phyloP scores from a whole-genome alignment of 2,888 invertebrate species.

The Arctia plantaginis region DNA sequence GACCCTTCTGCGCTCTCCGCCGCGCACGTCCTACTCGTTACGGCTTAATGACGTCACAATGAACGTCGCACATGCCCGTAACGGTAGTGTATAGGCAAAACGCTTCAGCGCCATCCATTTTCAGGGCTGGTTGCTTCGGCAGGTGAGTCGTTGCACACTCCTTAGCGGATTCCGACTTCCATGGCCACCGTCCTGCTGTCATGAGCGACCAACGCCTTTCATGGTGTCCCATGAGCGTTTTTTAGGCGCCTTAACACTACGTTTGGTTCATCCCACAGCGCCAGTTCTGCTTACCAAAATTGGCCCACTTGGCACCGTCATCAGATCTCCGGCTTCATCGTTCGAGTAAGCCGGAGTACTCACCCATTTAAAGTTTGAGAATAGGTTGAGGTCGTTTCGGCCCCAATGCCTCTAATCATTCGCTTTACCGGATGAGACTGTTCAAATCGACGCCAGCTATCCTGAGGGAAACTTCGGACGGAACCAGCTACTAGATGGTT shows the following conservation, averaged over 20 bases:
- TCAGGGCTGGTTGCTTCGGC: slow-evolving; percentile 83
- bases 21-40: slow-evolving; percentile 87
- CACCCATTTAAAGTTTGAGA: slow-evolving; percentile 93
- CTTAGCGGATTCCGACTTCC: slow-evolving; percentile 45
- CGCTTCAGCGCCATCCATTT: slow-evolving; percentile 88
- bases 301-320: slow-evolving; percentile 89
- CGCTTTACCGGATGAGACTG: slow-evolving; percentile 91
- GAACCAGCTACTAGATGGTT: slow-evolving; percentile 93
- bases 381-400: slow-evolving; percentile 90
- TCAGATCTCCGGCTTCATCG: slow-evolving; percentile 83
- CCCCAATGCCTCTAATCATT: slow-evolving; percentile 91
- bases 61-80: slow-evolving; percentile 67
- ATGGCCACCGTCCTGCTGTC: slow-evolving; percentile 38
- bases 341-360: slow-evolving; percentile 88
- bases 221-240: slow-evolving; percentile 79
- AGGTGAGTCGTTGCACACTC: slow-evolving; percentile 87
- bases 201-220: slow-evolving; percentile 76
- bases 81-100: slow-evolving; percentile 77
- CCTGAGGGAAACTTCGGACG: slow-evolving; percentile 92
- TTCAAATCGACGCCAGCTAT: slow-evolving; percentile 86
- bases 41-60: slow-evolving; percentile 73
- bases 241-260: slow-evolving; percentile 89
- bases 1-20: slow-evolving; percentile 87
- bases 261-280: slow-evolving; percentile 92
- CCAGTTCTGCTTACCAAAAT: slow-evolving; percentile 93